phyloP scores from a whole-genome alignment of 2,113 vertebrate species.

The Chrysochloris asiatica region DNA sequence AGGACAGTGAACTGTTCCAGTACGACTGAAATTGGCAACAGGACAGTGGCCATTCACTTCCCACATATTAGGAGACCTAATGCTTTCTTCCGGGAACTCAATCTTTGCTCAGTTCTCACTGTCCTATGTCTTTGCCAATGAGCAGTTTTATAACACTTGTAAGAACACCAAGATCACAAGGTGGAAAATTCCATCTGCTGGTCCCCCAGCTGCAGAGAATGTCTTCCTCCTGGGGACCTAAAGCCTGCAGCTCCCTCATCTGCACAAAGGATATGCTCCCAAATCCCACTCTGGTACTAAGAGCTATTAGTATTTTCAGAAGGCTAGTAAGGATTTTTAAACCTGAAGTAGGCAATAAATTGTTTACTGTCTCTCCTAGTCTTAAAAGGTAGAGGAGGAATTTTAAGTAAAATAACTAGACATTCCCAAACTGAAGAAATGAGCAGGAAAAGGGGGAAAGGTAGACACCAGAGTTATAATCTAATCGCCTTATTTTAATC shows the following conservation, averaged over 20 bases:
- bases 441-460: background rate
- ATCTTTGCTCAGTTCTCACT: constrained; percentile 34
- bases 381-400: background rate
- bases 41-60: background rate
- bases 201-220: constrained; percentile 28
- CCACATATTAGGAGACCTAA: background rate
- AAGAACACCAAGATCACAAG: constrained; percentile 61
- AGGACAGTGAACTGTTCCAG: background rate
- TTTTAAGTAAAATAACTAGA: background rate
- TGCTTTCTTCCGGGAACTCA: constrained; percentile 19
- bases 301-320: constrained; percentile 49
- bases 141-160: constrained; percentile 60
- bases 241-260: constrained; percentile 16
- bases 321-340: constrained; percentile 31
- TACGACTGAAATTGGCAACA: constrained; percentile 17
- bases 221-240: constrained; percentile 34
- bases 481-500: constrained; percentile 6
- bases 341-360: constrained; percentile 43
- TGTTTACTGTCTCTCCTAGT: constrained; percentile 11
- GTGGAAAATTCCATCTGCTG: constrained; percentile 72
- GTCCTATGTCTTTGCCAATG: constrained; percentile 43
- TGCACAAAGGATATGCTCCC: constrained; percentile 35
- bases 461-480: background rate
- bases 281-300: constrained; percentile 25
- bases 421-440: background rate